Conservation (phyloP, 2,888 invertebrate genomes). For the Calameuta idolon region DNA sequence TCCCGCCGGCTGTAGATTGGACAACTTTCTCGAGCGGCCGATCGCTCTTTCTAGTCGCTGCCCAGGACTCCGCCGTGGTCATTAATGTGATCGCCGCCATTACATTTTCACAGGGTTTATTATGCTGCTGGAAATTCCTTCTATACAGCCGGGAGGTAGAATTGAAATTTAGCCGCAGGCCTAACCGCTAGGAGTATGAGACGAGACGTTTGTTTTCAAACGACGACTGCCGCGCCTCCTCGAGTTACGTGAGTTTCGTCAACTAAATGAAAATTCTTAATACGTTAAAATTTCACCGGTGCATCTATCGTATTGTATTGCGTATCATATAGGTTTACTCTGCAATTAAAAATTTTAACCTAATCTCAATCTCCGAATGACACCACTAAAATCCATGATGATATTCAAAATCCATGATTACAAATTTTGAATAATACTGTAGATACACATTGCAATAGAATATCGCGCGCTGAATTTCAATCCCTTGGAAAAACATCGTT, state of each 20-base stretch:
- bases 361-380: neutral
- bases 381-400: neutral
- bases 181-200: neutral
- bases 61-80: neutral
- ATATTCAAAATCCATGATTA: neutral
- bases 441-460: neutral
- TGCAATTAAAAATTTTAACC: neutral
- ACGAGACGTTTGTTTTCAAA: neutral
- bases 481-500: neutral
- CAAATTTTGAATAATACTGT: neutral
- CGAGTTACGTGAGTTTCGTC: neutral
- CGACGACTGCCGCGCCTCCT: neutral
- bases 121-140: neutral
- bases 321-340: neutral
- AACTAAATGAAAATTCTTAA: neutral
- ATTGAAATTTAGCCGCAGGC: neutral
- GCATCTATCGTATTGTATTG: neutral
- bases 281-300: neutral
- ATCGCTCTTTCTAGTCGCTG: slow-evolving; percentile 9
- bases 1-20: slow-evolving; percentile 22
- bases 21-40: slow-evolving; percentile 28
- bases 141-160: neutral
- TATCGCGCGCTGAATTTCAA: neutral
- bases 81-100: neutral
- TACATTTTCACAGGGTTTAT: neutral